Conservation (phyloP, 2,113 vertebrate genomes). For the Plectropomus leopardus region DNA sequence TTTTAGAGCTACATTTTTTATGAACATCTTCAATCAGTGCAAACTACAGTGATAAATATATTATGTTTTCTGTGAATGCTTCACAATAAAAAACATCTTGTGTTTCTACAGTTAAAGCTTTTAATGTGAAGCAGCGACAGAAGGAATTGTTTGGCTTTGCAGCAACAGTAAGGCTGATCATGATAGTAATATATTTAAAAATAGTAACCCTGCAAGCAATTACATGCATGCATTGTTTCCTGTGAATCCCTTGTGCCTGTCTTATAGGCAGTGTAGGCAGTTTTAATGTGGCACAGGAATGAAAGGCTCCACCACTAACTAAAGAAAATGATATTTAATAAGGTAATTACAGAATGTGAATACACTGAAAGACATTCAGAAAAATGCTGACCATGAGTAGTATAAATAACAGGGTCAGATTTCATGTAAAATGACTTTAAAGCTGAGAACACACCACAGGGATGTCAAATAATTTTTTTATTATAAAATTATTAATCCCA, state of each 20-base stretch:
- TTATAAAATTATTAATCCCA: no score
- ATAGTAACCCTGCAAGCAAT: not conserved
- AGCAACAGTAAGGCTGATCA: not conserved
- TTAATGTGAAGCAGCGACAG: not conserved
- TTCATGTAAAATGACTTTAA: not conserved
- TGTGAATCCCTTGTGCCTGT: not conserved
- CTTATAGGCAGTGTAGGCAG: no score
- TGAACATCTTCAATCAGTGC: not conserved
- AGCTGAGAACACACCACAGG: not conserved
- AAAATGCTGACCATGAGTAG: not conserved
- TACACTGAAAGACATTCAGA: not conserved
- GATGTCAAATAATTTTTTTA: no score
- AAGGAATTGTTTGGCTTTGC: not conserved
- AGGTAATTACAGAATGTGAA: not conserved
- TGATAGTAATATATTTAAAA: not conserved
- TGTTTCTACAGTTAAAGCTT: not conserved
- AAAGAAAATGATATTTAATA: not conserved
- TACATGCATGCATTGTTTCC: not conserved
- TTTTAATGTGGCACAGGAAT: not conserved
- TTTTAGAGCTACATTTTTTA: no score
- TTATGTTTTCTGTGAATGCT: not conserved
- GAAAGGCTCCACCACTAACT: no score
- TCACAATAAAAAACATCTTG: not conserved
- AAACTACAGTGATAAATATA: not conserved
- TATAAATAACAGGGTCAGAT: not conserved